Conservation (phyloP, 1,140 invertebrate genomes). For the Portunus trituberculatus region DNA sequence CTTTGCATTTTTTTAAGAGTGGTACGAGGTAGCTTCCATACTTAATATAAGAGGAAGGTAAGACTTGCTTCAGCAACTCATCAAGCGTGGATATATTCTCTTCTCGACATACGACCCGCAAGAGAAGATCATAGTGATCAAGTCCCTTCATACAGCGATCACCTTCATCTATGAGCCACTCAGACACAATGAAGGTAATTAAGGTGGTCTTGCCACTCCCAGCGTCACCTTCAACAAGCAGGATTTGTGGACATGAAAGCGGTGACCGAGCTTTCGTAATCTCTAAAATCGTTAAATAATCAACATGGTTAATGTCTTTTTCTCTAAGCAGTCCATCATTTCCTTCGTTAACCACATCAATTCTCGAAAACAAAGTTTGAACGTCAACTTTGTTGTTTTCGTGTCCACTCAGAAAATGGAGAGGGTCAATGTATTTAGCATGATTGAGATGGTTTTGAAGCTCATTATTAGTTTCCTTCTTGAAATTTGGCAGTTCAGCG, state of each 20-base stretch:
- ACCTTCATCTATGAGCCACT: background rate
- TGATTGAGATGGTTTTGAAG: background rate
- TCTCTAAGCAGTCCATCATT: too few species aligned
- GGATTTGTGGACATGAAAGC: background rate
- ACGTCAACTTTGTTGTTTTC: background rate
- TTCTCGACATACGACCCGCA: conserved; percentile 20
- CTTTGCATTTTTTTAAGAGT: background rate
- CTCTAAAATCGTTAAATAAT: background rate
- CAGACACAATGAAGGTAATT: background rate
- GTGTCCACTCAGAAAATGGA: background rate
- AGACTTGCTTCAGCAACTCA: background rate
- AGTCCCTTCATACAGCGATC: background rate
- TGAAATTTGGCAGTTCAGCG: background rate
- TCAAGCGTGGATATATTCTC: background rate
- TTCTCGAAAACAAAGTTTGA: background rate
- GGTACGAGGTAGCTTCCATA: background rate
- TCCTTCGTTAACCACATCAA: background rate
- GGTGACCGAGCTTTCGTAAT: background rate
- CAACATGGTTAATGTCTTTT: background rate
- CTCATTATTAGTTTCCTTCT: background rate
- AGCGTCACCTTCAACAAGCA: conserved; percentile 4
- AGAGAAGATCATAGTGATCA: background rate
- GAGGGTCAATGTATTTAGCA: background rate
- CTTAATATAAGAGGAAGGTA: background rate
- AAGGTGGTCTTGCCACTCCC: conserved; percentile 49